phyloP scores from a whole-genome alignment of 2,888 invertebrate genomes.

The Agrilus biguttatus region DNA sequence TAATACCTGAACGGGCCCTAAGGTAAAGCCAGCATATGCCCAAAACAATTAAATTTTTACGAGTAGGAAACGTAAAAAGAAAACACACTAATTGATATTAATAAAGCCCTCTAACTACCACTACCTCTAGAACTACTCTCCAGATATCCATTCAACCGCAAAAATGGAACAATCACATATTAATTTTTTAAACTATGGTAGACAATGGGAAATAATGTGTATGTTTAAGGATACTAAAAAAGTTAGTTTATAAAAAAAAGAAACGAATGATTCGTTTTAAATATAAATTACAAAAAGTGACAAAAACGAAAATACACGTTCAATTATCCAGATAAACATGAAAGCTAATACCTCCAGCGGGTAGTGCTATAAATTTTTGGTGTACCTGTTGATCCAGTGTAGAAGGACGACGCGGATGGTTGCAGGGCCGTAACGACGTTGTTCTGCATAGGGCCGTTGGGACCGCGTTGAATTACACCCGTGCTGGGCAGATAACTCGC shows the following conservation, averaged over 20 bases:
- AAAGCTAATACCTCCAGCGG: slow-evolving; percentile 11
- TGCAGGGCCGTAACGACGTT: slow-evolving; percentile 34
- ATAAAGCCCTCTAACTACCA: not conserved
- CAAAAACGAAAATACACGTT: not conserved
- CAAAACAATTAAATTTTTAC: not conserved
- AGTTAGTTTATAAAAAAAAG: slow-evolving; percentile 6
- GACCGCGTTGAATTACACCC: slow-evolving; percentile 46
- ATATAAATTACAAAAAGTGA: slow-evolving; percentile 2
- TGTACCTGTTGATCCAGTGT: slow-evolving; percentile 36
- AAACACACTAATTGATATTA: slow-evolving; percentile 1
- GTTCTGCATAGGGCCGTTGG: slow-evolving; percentile 32
- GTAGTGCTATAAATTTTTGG: slow-evolving; percentile 20
- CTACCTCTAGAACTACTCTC: slow-evolving; percentile 2
- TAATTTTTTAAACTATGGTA: not conserved
- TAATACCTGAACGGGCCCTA: too few relatives aligned
- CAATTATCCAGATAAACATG: not conserved
- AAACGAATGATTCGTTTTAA: slow-evolving; percentile 2
- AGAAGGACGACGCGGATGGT: slow-evolving; percentile 34
- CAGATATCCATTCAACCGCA: not conserved
- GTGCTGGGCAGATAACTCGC: slow-evolving; percentile 47
- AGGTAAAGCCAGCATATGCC: not conserved
- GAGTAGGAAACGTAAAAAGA: slow-evolving; percentile 1
- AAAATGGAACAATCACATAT: not conserved
- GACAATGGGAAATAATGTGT: not conserved
- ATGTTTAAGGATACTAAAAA: not conserved